Conservation (phyloP, 1,140 invertebrate species). For the Cydia splendana region DNA sequence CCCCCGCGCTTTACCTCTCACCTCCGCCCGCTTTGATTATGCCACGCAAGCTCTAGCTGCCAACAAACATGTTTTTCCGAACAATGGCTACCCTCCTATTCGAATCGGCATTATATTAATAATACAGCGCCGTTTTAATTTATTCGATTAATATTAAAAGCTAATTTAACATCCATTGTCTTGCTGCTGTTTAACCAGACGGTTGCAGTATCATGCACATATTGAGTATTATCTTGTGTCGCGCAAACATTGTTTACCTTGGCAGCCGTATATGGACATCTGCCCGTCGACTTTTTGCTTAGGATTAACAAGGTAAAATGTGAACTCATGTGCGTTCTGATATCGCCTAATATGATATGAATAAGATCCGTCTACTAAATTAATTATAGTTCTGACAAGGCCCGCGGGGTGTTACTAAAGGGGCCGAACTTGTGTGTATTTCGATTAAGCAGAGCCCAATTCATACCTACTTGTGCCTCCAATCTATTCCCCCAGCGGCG, state of each 20-base stretch:
- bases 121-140: slow-evolving; percentile 18
- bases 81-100: slow-evolving; percentile 27
- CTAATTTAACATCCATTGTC: background rate
- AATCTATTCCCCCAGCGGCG: slow-evolving; percentile 30
- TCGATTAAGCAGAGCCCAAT: slow-evolving; percentile 5
- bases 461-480: slow-evolving; percentile 20
- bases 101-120: slow-evolving; percentile 2
- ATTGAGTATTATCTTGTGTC: slow-evolving; percentile 14
- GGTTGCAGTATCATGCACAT: slow-evolving; percentile 15
- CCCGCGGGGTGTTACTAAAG: slow-evolving; percentile 9
- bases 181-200: background rate
- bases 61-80: slow-evolving; percentile 32
- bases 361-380: slow-evolving; percentile 7
- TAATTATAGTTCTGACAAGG: background rate
- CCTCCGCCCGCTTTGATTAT: slow-evolving; percentile 36
- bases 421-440: slow-evolving; percentile 25
- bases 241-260: slow-evolving; percentile 16
- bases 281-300: background rate
- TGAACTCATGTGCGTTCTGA: background rate
- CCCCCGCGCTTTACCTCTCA: slow-evolving; percentile 36
- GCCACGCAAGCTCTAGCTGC: slow-evolving; percentile 22
- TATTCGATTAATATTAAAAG: background rate
- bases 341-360: background rate
- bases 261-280: slow-evolving; percentile 13
- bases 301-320: slow-evolving; percentile 9